Percentiles rank a stretch among this genome's conserved stretches.
Conservation (phyloP, 2,888 invertebrate species). For the Dynastes tityus region DNA sequence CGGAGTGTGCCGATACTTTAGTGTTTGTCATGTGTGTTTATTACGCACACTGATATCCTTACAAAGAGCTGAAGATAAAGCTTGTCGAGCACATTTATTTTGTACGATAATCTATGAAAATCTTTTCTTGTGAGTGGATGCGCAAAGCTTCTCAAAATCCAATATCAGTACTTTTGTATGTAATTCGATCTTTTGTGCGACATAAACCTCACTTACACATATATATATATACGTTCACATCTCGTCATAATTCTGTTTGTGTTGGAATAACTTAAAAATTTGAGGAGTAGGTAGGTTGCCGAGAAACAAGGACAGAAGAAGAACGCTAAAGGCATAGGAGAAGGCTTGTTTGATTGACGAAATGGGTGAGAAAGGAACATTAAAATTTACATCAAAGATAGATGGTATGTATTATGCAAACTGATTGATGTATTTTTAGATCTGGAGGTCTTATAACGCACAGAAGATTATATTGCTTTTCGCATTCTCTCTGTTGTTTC, state of each 20-base stretch:
- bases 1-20: too few relatives aligned
- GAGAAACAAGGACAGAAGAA: conserved; percentile 32
- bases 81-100: not conserved
- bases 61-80: not conserved
- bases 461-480: conserved; percentile 27
- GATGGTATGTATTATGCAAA: conserved; percentile 43
- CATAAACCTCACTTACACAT: conserved; percentile 9
- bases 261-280: conserved; percentile 26
- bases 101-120: not conserved
- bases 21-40: too few relatives aligned
- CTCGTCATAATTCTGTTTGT: conserved; percentile 13
- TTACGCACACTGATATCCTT: too few relatives aligned
- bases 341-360: conserved; percentile 39
- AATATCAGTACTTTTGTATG: conserved; percentile 27
- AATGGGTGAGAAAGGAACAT: conserved; percentile 28
- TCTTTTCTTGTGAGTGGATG: not conserved
- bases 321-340: not conserved
- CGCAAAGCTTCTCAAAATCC: conserved; percentile 19
- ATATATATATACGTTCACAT: conserved; percentile 1
- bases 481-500: conserved; percentile 15
- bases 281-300: not conserved
- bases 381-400: conserved; percentile 35
- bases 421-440: conserved; percentile 42
- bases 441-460: conserved; percentile 26
- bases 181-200: conserved; percentile 21